A percentile compares a stretch with the other conserved stretches of the same genome.
phyloP scores from a whole-genome alignment of 2,113 vertebrate species.

The Naja naja region DNA sequence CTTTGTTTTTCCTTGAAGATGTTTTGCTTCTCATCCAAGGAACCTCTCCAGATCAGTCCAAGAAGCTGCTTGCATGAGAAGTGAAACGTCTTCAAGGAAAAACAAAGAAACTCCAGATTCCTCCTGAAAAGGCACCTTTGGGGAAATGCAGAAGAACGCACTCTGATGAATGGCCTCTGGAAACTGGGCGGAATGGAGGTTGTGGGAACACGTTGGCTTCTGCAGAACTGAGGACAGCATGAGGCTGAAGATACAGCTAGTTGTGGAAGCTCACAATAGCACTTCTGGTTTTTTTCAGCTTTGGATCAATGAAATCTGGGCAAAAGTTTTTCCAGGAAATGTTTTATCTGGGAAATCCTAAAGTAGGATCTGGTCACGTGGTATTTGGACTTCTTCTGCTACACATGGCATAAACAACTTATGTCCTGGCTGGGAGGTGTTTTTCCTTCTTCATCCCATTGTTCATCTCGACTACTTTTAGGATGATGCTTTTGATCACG shows the following conservation, averaged over 20 bases:
- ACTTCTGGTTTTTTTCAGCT: not conserved
- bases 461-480: not conserved
- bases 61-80: not conserved
- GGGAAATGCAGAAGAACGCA: not conserved
- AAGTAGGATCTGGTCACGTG: not conserved
- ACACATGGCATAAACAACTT: not conserved
- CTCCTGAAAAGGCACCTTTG: no score
- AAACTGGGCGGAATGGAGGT: rapidly evolving
- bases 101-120: no score
- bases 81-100: not conserved
- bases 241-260: not conserved
- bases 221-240: not conserved
- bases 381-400: not conserved
- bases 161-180: not conserved
- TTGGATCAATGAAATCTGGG: rapidly evolving
- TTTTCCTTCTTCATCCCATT: not conserved
- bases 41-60: not conserved
- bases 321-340: not conserved
- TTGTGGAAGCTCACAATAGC: rapidly evolving
- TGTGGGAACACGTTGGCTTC: not conserved
- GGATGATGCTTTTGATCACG: not conserved
- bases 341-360: not conserved
- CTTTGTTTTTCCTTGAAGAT: not conserved
- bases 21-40: no score
- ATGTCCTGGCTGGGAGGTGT: not conserved